Evolutionary conservation across 2,113 vertebrate genomes (phyloP), one percentile per base, ranked within the genome.

Genomic region (Elephantulus edwardii): DNA sequence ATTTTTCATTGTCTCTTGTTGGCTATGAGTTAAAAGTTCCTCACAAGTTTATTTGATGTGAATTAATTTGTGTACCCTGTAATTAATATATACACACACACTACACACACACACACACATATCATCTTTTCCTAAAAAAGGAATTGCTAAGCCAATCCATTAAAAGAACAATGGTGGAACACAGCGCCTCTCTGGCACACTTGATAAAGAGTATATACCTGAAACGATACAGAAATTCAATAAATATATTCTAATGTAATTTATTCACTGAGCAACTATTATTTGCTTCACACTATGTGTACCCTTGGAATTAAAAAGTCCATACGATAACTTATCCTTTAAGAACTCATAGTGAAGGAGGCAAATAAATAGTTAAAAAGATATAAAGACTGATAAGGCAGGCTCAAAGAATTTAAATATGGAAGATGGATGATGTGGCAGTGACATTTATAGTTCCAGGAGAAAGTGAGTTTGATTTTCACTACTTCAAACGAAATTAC

Each of bases 381-480:
- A 80, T 70, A 42, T 26, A 46, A 76, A 11, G 62, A 60, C 68
- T 77, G 30, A 28, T 12, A 14, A 1, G 38, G 33, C 28, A 3
- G 46, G 26, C 56, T 83, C 26, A 30, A 60, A 83, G 50, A 42
- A 20, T 14, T 35, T 48, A 93, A 79, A 48, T 40, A 48, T 30
- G 44, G 10, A 7, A 56, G 62, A 80, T 33, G 48, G 38, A 35
- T 44, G 30, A 70, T 4, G 30, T 82, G 38, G n/a, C 33, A n/a
- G 19, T 6, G 46, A 26, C 26, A 56, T 83, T 86, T 83, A 92
- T 6, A 86, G 30, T 50, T 90, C 52, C 26, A 33, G 42, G 50
- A 90, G 66, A 71, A 94, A 94, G 75, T 70, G 33, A 89, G 80
- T 46, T 93, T 83, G 77, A 68, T 89, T 89, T 86, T 76, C 86